Evolutionary conservation across 64 coral and sea anemone species (phyloP).

Genomic region (Pocillopora damicornis): DNA sequence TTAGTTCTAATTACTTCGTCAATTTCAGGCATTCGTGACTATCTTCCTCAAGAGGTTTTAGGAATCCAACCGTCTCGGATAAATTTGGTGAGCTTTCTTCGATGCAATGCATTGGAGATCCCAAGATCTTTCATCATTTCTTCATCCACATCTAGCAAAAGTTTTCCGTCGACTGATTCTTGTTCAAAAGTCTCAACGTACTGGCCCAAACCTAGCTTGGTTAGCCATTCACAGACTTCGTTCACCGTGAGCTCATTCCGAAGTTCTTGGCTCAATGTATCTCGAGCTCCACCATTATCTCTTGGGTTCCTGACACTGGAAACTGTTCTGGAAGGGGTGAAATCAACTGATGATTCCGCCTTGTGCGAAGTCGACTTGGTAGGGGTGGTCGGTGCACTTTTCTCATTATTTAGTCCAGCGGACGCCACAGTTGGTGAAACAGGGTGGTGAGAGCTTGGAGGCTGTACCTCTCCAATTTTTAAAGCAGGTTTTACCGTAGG

Average conservation of each 20-base stretch:
- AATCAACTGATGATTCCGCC: not conserved
- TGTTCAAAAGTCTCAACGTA: slow-evolving; percentile 50
- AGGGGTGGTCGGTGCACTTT: not conserved
- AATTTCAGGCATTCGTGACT: no score
- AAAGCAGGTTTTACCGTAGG: not conserved
- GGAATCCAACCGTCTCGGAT: slow-evolving; percentile 63
- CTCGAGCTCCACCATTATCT: not conserved
- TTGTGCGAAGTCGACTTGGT: not conserved
- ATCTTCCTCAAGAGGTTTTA: not conserved
- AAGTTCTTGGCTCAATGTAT: not conserved
- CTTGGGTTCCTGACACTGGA: not conserved
- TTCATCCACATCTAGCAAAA: slow-evolving; percentile 67
- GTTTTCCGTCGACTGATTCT: slow-evolving; percentile 69
- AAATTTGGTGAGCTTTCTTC: slow-evolving; percentile 66
- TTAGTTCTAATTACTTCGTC: no score
- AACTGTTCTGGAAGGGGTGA: not conserved
- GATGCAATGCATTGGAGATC: slow-evolving; percentile 56
- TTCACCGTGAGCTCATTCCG: slow-evolving; percentile 9
- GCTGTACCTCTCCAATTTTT: not conserved
- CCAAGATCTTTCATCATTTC: slow-evolving; percentile 66
- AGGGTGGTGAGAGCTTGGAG: not conserved
- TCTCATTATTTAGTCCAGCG: not conserved
- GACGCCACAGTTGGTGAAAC: not conserved
- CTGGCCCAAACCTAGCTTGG: slow-evolving; percentile 39
- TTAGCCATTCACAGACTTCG: slow-evolving; percentile 59